Percentiles rank a stretch among this genome's conserved stretches.
Conservation (phyloP, 2,113 vertebrate species). For the Brachypodius melanocephalos region DNA sequence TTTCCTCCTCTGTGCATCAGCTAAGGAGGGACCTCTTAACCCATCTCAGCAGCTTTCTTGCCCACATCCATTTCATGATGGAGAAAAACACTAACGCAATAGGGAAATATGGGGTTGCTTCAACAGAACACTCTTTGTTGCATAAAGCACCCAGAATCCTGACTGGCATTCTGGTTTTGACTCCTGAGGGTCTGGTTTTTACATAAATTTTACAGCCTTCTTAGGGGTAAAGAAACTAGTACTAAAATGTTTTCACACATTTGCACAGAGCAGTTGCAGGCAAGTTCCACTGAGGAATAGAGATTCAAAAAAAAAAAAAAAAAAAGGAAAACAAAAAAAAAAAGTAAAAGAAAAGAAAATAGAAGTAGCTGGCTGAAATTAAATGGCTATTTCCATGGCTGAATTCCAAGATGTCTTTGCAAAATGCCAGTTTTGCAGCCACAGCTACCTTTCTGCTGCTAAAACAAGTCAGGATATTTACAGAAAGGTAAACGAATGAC, state of each 20-base stretch:
- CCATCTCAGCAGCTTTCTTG: neutral
- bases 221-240: neutral
- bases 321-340: neutral
- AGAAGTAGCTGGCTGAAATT: neutral
- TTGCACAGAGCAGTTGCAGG: neutral
- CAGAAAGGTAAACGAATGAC: neutral
- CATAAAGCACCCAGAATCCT: neutral
- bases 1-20: neutral
- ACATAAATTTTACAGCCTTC: neutral
- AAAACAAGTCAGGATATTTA: conserved; percentile 6
- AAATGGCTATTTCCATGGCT: neutral
- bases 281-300: neutral
- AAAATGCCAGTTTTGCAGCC: neutral
- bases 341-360: neutral
- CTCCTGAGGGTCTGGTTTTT: neutral
- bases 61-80: neutral
- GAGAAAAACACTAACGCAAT: neutral
- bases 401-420: neutral
- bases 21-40: neutral
- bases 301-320: neutral
- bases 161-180: neutral
- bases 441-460: neutral
- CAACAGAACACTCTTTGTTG: neutral
- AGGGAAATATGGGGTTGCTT: neutral
- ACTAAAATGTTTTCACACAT: neutral